phyloP scores from a whole-genome alignment of 2,888 invertebrate genomes.

The Mythimna loreyi region DNA sequence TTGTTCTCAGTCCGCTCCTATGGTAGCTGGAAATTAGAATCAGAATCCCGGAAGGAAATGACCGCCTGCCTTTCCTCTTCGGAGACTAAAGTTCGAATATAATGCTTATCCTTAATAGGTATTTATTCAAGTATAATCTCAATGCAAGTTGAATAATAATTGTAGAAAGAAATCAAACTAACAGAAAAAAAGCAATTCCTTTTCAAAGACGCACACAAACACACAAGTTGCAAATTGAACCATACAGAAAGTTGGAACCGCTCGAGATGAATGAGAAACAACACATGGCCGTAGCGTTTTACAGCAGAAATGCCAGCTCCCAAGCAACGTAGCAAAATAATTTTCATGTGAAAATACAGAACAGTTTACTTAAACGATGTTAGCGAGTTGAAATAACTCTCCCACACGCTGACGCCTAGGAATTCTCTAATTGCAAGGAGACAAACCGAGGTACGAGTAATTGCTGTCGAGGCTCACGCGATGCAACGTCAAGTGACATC shows the following conservation, averaged over 20 bases:
- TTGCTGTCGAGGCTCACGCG: constrained; percentile 68
- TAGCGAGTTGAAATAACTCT: constrained; percentile 78
- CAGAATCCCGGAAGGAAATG: no score
- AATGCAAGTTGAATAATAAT: no score
- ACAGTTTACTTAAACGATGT: constrained; percentile 70
- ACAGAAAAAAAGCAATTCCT: constrained; percentile 1
- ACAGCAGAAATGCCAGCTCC: constrained; percentile 32
- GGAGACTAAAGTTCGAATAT: no score
- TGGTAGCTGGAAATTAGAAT: no score
- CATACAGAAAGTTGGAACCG: constrained; percentile 19
- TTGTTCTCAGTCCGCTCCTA: no score
- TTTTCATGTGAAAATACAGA: constrained; percentile 65
- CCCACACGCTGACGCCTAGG: constrained; percentile 80
- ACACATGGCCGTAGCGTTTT: constrained; percentile 43
- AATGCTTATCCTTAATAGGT: no score
- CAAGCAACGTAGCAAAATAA: constrained; percentile 57
- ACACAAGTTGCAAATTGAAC: constrained; percentile 32
- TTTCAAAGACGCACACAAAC: constrained; percentile 14
- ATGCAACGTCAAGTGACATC: constrained; percentile 61
- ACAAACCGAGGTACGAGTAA: constrained; percentile 69
- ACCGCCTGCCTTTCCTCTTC: no score
- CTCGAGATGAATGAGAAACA: constrained; percentile 48
- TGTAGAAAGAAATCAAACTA: no score
- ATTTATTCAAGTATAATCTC: no score
- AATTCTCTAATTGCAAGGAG: constrained; percentile 80